Evolutionary conservation across 2,113 vertebrate species (phyloP).

Genomic region (Illadopsis cleaveri): DNA sequence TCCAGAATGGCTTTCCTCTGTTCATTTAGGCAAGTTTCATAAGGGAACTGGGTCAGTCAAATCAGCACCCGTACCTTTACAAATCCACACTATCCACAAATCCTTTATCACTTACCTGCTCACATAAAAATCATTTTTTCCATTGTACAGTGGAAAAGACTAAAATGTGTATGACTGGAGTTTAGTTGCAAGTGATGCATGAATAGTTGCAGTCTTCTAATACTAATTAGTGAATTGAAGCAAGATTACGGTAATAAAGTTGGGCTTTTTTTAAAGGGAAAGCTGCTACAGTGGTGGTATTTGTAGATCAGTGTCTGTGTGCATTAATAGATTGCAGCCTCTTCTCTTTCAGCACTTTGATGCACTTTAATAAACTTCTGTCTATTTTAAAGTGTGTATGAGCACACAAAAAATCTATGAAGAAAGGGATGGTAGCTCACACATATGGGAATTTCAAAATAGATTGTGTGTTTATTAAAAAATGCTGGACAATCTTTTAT

Average conservation of each 20-base stretch:
- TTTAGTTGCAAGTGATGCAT: background rate
- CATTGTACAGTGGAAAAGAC: background rate
- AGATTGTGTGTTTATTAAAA: background rate
- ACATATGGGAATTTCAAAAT: background rate
- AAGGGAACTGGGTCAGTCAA: background rate
- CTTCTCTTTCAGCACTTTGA: background rate
- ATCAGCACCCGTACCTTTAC: background rate
- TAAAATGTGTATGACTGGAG: background rate
- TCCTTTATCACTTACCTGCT: background rate
- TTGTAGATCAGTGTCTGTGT: background rate
- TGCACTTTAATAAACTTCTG: background rate
- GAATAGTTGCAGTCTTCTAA: background rate
- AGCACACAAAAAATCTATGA: background rate
- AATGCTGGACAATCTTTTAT: background rate
- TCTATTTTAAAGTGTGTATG: background rate
- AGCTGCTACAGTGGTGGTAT: background rate
- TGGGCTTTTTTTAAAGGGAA: background rate
- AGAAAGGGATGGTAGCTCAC: background rate
- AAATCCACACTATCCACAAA: background rate
- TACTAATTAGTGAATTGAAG: background rate
- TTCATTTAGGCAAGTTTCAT: background rate
- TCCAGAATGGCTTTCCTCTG: background rate
- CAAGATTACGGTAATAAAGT: background rate
- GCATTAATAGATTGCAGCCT: background rate
- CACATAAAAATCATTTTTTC: background rate